Evolutionary conservation across 1,140 invertebrate species (phyloP), one percentile per base, ranked within the genome.

Genomic region (Thrips palmi): DNA sequence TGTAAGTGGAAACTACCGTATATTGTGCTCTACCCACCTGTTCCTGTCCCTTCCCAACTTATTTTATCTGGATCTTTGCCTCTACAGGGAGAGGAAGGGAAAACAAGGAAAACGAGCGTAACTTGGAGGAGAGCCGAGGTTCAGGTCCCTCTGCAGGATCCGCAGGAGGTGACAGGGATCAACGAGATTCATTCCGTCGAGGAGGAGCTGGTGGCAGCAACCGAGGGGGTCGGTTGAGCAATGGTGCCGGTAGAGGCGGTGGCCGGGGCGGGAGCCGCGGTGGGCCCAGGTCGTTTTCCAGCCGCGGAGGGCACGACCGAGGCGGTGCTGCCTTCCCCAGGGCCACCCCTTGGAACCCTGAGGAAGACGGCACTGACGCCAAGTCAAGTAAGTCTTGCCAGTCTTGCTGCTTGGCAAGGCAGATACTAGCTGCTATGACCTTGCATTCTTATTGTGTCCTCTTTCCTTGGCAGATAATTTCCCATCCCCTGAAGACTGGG

Each of bases 401-500:
- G 14, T 12, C 2, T 22, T 4, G 15, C 19, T 28, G 18, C 15
- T 20, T 35, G 5, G 10, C 7, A 40, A 42, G n/a, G 10, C 25
- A 8, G 41, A 22, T 27, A 14, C 11, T 11, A 7, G n/a, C 39
- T 3, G 12, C 17, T 42, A 37, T 15, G 14, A 6, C 21, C 8
- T 11, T 24, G 17, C 7, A 12, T 39, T 15, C 3, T 39, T 39
- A 39, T 37, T 39, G 17, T n/a, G 14, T 28, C 11, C n/a, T 34
- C 8, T 23, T 42, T 18, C n/a, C 24, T 37, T 41, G 28, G 41
- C 42, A 28, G 15, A 33, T 45, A 50, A 50, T 32, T 58, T 63
- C 46, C 62, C 68, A 20, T 55, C 61, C 10, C 63, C 72, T 50
- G 82, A 87, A 59, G 85, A 92, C 50, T 92, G 87, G 88, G 86